Evolutionary conservation across 1,140 invertebrate species (phyloP), one percentile per base, ranked within the genome.

Genomic region (Eriosoma lanigerum): DNA sequence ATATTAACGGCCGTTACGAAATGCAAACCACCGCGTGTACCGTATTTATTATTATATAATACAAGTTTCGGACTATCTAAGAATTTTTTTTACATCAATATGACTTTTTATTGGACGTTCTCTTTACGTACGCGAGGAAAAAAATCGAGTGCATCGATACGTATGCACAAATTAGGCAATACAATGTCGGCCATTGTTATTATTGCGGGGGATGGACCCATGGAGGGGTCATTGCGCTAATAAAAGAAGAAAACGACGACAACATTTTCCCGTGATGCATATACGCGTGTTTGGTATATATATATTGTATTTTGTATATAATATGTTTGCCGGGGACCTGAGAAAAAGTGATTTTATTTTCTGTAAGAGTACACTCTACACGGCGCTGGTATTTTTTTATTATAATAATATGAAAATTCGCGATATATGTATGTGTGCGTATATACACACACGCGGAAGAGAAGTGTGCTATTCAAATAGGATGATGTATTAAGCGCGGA

Each of bases 361-460:
- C 38, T 66, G 19, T 10, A 21, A 66, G 12, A 66, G 29, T 13
- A 66, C 32, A 38, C 32, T 38, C 32, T 38, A 38, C 62, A 66
- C n/a, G 10, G 62, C 32, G 32, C n/a, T 66, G 38, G 38, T 66
- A 66, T 66, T 66, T 66, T 66, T 66, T 66, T 66, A 24, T 66
- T 44, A 66, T 66, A 21, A 66, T 66, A 66, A 66, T 66, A 66
- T 66, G 32, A 66, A 66, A 66, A 46, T 66, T 21, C n/a, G 12
- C 21, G 32, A 66, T 66, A 66, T 46, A 38, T 66, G n/a, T 44
- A 32, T 62, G 12, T 21, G 5, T 46, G 64, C 62, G 38, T 38
- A 38, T 66, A 19, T 38, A 21, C 62, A 38, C 32, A 66, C 19
- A 66, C 62, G 64, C 38, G n/a, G 38, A 66, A 66, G 12, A 66